Percentiles rank a stretch among this genome's conserved stretches.
Evolutionary conservation across 1,140 invertebrate species (phyloP).

Genomic region (Microvelia longipes): DNA sequence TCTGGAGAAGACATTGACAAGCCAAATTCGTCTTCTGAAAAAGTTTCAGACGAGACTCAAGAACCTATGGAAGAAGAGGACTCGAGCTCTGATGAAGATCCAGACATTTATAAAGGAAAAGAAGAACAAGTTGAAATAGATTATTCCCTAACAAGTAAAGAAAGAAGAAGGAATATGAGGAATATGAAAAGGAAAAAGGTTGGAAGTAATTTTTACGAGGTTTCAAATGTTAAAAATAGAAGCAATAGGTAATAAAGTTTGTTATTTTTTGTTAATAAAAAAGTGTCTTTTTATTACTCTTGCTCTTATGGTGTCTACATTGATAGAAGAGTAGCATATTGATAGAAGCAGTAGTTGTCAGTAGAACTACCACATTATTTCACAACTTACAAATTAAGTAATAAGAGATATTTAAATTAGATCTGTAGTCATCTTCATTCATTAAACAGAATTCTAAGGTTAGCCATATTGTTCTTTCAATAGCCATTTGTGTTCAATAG

Average conservation of each 20-base stretch:
- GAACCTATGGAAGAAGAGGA: constrained; percentile 21
- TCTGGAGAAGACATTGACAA: constrained; percentile 42
- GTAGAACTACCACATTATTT: no score
- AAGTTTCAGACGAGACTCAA: constrained; percentile 22
- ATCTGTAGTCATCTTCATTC: no score
- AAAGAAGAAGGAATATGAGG: constrained; percentile 56
- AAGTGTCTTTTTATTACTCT: no score
- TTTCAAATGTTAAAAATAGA: constrained; percentile 81
- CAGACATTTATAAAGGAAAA: constrained; percentile 18
- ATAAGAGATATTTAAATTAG: no score
- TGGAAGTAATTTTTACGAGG: constrained; percentile 85
- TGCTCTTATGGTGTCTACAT: no score
- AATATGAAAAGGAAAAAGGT: constrained; percentile 66
- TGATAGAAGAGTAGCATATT: no score
- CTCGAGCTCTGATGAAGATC: constrained; percentile 7
- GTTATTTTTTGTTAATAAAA: constrained; percentile 6
- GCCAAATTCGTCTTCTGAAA: constrained; percentile 23
- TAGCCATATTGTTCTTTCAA: no score
- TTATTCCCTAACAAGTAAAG: constrained; percentile 47
- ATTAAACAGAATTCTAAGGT: no score
- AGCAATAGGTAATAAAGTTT: constrained; percentile 26
- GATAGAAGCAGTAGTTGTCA: no score
- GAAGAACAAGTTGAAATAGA: constrained; percentile 30
- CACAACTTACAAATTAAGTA: no score
- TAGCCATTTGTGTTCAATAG: no score